A percentile compares a stretch with the other conserved stretches of the same genome.
Evolutionary conservation across 2,888 invertebrate genomes (phyloP).

Genomic region (Campaea margaritaria): DNA sequence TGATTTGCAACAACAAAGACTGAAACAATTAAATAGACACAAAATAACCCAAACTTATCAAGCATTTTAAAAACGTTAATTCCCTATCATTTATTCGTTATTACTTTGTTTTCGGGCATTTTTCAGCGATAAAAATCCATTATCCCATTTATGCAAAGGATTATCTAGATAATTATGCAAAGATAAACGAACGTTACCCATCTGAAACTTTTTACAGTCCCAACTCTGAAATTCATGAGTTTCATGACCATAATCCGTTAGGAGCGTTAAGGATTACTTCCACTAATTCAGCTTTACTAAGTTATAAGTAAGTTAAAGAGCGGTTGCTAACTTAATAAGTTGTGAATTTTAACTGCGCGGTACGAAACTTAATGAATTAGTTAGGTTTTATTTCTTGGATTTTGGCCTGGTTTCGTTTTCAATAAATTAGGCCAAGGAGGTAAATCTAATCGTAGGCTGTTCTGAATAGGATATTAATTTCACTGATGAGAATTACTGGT

Average conservation of each 20-base stretch:
- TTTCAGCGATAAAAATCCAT: slow-evolving; percentile 4
- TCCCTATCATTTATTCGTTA: neutral
- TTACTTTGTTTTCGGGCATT: slow-evolving; percentile 1
- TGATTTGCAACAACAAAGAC: too few species aligned
- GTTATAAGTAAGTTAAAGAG: slow-evolving; percentile 55
- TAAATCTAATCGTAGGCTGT: too few species aligned
- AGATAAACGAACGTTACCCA: slow-evolving; percentile 23
- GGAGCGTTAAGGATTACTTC: slow-evolving; percentile 36
- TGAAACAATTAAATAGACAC: too few species aligned
- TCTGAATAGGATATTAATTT: too few species aligned
- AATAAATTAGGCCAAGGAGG: neutral
- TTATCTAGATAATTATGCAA: slow-evolving; percentile 21
- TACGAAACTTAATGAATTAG: slow-evolving; percentile 55
- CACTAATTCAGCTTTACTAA: slow-evolving; percentile 49
- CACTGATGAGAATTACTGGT: too few species aligned
- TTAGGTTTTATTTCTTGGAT: slow-evolving; percentile 38
- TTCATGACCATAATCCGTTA: slow-evolving; percentile 40
- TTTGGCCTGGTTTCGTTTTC: slow-evolving; percentile 32
- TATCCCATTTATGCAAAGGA: slow-evolving; percentile 14
- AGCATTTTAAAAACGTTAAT: neutral
- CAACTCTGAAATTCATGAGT: slow-evolving; percentile 29
- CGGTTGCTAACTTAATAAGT: slow-evolving; percentile 58
- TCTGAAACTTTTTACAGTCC: slow-evolving; percentile 25
- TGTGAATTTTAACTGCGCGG: slow-evolving; percentile 56
- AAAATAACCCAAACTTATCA: neutral